Evolutionary conservation across 2,113 vertebrate genomes (phyloP), one percentile per base, ranked within the genome.

Genomic region (Mirounga angustirostris): DNA sequence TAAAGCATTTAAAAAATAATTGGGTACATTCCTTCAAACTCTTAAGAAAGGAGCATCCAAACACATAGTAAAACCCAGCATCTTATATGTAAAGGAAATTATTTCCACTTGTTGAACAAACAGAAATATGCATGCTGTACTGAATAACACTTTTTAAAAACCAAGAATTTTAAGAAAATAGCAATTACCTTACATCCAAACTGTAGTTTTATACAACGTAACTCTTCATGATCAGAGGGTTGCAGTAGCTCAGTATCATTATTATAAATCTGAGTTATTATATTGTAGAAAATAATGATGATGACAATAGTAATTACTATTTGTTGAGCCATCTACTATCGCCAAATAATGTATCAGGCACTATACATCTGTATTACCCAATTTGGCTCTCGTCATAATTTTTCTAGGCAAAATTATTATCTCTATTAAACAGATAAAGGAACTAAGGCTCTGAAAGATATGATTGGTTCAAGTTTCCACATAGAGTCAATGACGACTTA

Each of bases 281-380:
- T n/a, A 89, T 7, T 63, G 12, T 79, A 88, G 36, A 63, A 97
- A 97, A 89, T 56, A 91, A 43, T 18, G 74, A 91, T 21, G 3
- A 89, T 58, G 56, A 52, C 12, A 30, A 15, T 1, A 79, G 22
- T 19, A 92, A 89, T 63, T 61, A 85, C 43, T 50, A 74, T 67
- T 88, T 96, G 15, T 50, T 74, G 15, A 89, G 21, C 22, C 84
- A 21, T 43, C 4, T 92, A 24, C 16, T 54, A 30, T 28, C 36
- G 30, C 22, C 18, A 69, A 86, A 46, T 67, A 85, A 65, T 85
- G 8, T 74, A n/a, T 61, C 69, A 76, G 22, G 40, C 5, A 87
- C 8, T 46, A 4, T 86, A 22, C 15, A 26, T 26, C 26, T 22
- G 7, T 65, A 43, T 80, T 18, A 54, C 16, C 28, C 52, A 81